These are phyloP conservation scores for human DNA, from an alignment of 2,113 vertebrate species.

Conservation along the genomic window DNA sequence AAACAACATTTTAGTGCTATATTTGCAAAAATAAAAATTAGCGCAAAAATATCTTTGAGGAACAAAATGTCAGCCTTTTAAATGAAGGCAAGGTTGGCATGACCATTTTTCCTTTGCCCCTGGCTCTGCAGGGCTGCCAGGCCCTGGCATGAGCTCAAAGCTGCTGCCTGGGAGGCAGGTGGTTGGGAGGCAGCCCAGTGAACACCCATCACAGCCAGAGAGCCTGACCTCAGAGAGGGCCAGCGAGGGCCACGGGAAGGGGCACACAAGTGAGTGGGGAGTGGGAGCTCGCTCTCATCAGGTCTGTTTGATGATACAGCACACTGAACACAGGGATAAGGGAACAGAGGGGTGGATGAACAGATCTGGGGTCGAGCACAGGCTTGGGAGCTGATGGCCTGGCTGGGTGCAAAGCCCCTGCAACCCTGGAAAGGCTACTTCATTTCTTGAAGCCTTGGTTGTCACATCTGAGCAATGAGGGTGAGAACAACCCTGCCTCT, in stretches of 20 bases:
- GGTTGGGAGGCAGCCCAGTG: not conserved
- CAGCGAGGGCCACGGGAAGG: not conserved
- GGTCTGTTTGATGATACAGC: not conserved
- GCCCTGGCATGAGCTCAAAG: not conserved
- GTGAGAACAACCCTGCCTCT: not conserved
- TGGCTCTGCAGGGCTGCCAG: not conserved
- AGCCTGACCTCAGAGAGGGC: not conserved
- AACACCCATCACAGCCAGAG: not conserved
- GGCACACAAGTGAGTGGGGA: not conserved
- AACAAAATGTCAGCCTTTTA: not conserved
- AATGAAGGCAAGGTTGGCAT: not conserved
- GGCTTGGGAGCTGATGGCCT: not conserved
- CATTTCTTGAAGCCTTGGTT: not conserved
- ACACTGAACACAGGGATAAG: not conserved
- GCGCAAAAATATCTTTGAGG: not conserved
- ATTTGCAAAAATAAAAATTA: not conserved
- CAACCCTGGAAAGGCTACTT: not conserved
- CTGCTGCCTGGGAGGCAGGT: not conserved
- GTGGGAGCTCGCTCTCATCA: not conserved
- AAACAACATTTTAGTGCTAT: not conserved
- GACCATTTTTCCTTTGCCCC: not conserved
- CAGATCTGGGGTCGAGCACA: not conserved
- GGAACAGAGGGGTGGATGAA: not conserved
- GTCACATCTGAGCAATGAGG: not conserved
- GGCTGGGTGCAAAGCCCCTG: not conserved